Evolutionary conservation across 2,797 vertebrate species (phyloP).

Genomic region (Gallinago nigripennis): DNA sequence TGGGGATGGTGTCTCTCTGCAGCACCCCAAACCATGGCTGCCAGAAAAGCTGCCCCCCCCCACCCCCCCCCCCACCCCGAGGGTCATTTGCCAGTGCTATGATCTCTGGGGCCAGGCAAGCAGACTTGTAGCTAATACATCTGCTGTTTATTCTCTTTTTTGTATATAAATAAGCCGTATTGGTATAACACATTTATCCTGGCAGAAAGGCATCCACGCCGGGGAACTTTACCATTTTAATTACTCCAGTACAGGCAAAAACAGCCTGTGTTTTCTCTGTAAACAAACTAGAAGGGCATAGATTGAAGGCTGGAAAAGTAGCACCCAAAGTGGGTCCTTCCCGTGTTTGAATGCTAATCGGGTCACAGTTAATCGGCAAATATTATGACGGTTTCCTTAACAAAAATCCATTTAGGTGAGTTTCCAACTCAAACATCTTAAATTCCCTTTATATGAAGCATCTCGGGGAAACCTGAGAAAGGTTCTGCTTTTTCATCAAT

Average conservation of each 20-base stretch:
- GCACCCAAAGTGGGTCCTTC: not conserved
- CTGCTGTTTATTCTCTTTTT: not conserved
- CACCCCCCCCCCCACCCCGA: too few species aligned
- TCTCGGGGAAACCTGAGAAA: not conserved
- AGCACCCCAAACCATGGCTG: not conserved
- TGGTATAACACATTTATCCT: not conserved
- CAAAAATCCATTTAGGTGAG: not conserved
- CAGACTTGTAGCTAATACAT: not conserved
- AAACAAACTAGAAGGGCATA: not conserved
- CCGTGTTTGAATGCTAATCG: not conserved
- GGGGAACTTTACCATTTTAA: not conserved
- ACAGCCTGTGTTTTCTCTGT: not conserved
- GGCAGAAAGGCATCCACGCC: accelerated
- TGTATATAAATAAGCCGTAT: not conserved
- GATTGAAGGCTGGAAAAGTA: not conserved
- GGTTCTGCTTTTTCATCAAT: not conserved
- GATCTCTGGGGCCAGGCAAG: not conserved
- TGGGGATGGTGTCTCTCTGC: accelerated
- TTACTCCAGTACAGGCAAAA: not conserved
- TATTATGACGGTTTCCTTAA: not conserved
- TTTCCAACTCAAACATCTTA: not conserved
- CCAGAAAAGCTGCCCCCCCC: not conserved
- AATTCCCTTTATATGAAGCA: not conserved
- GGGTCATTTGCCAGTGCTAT: not conserved
- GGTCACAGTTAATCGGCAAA: not conserved